Conservation (phyloP, 92 coral and sea anemone genomes). For the Galaxea fascicularis region DNA sequence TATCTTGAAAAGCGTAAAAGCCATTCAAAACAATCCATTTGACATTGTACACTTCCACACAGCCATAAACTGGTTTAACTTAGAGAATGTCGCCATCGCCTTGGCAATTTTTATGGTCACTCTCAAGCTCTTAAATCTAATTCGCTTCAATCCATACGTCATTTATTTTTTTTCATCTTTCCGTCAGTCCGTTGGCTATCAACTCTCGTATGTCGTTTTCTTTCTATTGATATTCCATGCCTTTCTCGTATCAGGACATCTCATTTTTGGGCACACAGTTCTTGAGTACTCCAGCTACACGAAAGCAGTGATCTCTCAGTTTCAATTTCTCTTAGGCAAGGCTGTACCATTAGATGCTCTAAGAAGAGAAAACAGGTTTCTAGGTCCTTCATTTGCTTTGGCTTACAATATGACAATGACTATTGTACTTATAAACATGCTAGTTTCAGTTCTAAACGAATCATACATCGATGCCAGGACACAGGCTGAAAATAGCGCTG, state of each 20-base stretch:
- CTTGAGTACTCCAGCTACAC: slow-evolving; percentile 34
- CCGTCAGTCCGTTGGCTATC: slow-evolving; percentile 45
- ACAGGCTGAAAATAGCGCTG: slow-evolving; percentile 33
- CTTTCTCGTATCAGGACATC: slow-evolving; percentile 49
- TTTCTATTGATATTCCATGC: slow-evolving; percentile 36
- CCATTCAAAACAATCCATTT: slow-evolving; percentile 50
- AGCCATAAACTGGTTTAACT: slow-evolving; percentile 41
- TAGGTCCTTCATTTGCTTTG: slow-evolving; percentile 47
- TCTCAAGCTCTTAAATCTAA: slow-evolving; percentile 49
- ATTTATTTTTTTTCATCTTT: slow-evolving; percentile 46
- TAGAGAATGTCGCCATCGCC: slow-evolving; percentile 46
- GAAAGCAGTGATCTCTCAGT: slow-evolving; percentile 44
- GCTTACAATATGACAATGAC: slow-evolving; percentile 48
- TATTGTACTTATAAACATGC: slow-evolving; percentile 46
- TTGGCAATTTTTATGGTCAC: slow-evolving; percentile 52
- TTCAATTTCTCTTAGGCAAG: slow-evolving; percentile 61
- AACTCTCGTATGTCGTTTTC: slow-evolving; percentile 16
- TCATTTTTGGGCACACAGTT: slow-evolving; percentile 39
- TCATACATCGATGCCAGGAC: slow-evolving; percentile 45
- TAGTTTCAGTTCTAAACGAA: slow-evolving; percentile 60
- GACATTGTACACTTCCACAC: slow-evolving; percentile 42
- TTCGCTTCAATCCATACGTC: slow-evolving; percentile 60
- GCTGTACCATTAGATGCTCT: slow-evolving; percentile 59
- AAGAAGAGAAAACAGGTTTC: slow-evolving; percentile 18
- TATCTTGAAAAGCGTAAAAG: slow-evolving; percentile 30